phyloP scores from a whole-genome alignment of 1,140 invertebrate species.

The Rhyzopertha dominica region DNA sequence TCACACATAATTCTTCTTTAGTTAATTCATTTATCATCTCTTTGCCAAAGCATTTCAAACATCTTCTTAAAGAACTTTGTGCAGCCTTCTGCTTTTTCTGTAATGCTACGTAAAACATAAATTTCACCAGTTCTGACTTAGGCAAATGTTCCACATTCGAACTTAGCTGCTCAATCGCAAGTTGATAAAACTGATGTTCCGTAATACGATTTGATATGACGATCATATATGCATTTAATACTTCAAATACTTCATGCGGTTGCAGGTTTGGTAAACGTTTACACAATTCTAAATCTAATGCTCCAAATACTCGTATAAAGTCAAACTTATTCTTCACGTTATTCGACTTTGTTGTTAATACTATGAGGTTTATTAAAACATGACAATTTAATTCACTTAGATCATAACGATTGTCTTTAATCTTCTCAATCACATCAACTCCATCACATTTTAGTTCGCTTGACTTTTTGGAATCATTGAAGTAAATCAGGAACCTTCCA shows the following conservation, averaged over 20 bases:
- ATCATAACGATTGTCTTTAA: slow-evolving; percentile 11
- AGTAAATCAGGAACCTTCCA: slow-evolving; percentile 30
- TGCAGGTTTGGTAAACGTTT: slow-evolving; percentile 20
- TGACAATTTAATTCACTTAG: slow-evolving; percentile 19
- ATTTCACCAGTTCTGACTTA: slow-evolving; percentile 34
- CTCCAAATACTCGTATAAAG: slow-evolving; percentile 21
- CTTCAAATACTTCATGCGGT: slow-evolving; percentile 22
- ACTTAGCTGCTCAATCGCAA: slow-evolving; percentile 25
- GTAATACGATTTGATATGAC: slow-evolving; percentile 28
- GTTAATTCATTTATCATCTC: slow-evolving; percentile 27
- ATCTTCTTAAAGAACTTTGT: slow-evolving; percentile 29
- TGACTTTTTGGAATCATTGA: slow-evolving; percentile 14
- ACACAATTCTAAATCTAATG: slow-evolving; percentile 31
- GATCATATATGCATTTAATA: slow-evolving; percentile 31
- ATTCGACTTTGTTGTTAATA: slow-evolving; percentile 1
- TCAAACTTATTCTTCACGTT: slow-evolving; percentile 18
- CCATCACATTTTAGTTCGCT: slow-evolving; percentile 9
- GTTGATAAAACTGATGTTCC: slow-evolving; percentile 30
- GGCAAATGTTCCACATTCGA: slow-evolving; percentile 17
- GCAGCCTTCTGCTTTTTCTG: slow-evolving; percentile 32
- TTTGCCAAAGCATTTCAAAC: slow-evolving; percentile 26
- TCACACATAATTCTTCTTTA: slow-evolving; percentile 35
- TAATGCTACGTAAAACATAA: slow-evolving; percentile 40
- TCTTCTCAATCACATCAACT: slow-evolving; percentile 9
- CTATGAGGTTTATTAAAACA: neutral